Percentiles rank a stretch among this genome's conserved stretches.
phyloP scores from a whole-genome alignment of 2,888 invertebrate genomes.

The Halictus quadricinctus region DNA sequence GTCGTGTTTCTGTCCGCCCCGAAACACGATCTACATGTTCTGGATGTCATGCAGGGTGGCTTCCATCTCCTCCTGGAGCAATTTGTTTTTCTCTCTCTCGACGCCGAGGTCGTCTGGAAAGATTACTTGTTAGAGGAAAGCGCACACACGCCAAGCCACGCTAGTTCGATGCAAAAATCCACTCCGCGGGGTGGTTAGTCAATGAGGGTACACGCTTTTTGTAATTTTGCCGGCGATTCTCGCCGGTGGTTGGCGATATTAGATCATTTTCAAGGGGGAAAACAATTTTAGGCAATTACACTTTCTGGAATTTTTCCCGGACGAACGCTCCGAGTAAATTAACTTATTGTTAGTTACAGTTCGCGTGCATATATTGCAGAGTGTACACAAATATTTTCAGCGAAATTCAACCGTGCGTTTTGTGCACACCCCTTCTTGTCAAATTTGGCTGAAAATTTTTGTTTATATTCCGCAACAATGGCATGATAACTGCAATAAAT shows the following conservation, averaged over 20 bases:
- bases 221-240: constrained; percentile 5
- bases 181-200: constrained; percentile 35
- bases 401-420: no score
- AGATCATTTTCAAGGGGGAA: background rate
- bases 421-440: background rate
- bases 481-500: background rate
- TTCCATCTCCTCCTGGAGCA: constrained; percentile 99
- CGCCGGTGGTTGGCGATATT: constrained; percentile 21
- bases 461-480: no score
- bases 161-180: constrained; percentile 39
- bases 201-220: constrained; percentile 49
- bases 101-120: constrained; percentile 96
- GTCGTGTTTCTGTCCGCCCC: constrained; percentile 56
- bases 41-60: constrained; percentile 99
- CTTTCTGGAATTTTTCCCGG: background rate
- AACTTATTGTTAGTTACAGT: background rate
- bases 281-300: background rate
- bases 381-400: background rate
- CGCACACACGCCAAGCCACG: constrained; percentile 54
- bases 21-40: constrained; percentile 91
- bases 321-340: background rate
- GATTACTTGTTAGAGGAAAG: constrained; percentile 81
- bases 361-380: background rate
- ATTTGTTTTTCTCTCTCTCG: constrained; percentile 97
- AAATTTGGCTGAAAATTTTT: no score